Evolutionary conservation across 1,140 invertebrate genomes (phyloP), one percentile per base, ranked within the genome.

Genomic region (Sitophilus oryzae): DNA sequence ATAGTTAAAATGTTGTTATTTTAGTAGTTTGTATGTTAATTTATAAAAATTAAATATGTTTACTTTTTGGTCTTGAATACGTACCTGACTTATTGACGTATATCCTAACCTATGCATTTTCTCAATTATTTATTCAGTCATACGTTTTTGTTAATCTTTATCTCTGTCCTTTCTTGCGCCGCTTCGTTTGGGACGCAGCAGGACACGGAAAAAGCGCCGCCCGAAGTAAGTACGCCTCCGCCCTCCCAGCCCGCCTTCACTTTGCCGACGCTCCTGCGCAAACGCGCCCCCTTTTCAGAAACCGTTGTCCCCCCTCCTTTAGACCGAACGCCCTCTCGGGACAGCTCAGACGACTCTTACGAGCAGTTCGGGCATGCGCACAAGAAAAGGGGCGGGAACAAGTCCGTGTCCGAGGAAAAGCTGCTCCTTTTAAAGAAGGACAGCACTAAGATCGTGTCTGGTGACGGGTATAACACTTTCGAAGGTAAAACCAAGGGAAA

Each of bases 151-250:
- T 10, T 3, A 5, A 38, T 22, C 59, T 60, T 49, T 60, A 60
- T 58, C 46, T 58, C 49, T 47, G 23, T 62, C 60, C 30, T 63
- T 62, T 62, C 58, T 43, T 59, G 51, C 56, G 57, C 37, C 42
- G 43, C 55, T 40, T 48, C n/a, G 44, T n/a, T 46, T 34, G 38
- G 63, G 65, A 65, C 59, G 73, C 74, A 77, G 76, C 70, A 76
- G 68, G 76, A 67, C 58, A 73, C 75, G 62, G 73, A 75, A 62
- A 77, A 74, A 64, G 52, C 68, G 38, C 19, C 70, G 20, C 62
- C 70, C 61, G 75, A 78, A 75, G 77, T 78, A 79, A 79, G 77
- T 79, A 79, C 38, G 45, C 58, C 51, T 59, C 58, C 30, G 57
- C 58, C 49, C 49, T 63, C 43, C 61, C 59, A 52, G 36, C 52